phyloP scores from a whole-genome alignment of 2,797 vertebrate species.

The Xiphophorus birchmanni region DNA sequence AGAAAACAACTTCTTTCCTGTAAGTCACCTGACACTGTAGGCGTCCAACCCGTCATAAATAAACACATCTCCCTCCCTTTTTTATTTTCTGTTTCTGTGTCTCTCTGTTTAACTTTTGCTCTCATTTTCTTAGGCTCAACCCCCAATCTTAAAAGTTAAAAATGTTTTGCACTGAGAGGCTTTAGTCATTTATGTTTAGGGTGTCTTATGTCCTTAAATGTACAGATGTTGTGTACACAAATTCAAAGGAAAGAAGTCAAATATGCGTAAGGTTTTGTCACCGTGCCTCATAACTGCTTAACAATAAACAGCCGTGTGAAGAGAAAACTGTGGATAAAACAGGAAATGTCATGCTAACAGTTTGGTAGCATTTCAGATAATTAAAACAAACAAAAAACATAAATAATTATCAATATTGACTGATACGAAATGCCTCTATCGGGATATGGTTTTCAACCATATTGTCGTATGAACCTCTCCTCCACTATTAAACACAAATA shows the following conservation, averaged over 20 bases:
- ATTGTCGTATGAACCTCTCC: no score
- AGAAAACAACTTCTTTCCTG: conserved; percentile 71
- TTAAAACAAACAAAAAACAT: no score
- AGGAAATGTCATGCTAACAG: no score
- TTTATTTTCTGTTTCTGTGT: conserved; percentile 7
- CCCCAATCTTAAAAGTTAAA: conserved; percentile 17
- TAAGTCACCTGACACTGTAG: conserved; percentile 75
- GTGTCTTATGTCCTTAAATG: neutral
- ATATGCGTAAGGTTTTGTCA: neutral
- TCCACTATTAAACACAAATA: no score
- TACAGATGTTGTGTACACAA: neutral
- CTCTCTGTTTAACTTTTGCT: conserved; percentile 29
- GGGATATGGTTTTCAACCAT: no score
- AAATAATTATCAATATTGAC: no score
- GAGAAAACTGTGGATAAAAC: neutral
- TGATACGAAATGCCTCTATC: no score
- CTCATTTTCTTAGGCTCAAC: conserved; percentile 26
- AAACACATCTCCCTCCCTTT: conserved; percentile 59
- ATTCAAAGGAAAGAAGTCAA: neutral
- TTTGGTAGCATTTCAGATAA: no score
- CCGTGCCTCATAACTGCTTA: neutral
- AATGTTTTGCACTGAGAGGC: conserved; percentile 24
- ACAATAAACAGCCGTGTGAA: no score
- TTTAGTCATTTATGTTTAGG: conserved; percentile 32
- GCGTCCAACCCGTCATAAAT: conserved; percentile 62